Evolutionary conservation across 2,888 invertebrate species (phyloP).

Genomic region (Ctenicera cuprea): DNA sequence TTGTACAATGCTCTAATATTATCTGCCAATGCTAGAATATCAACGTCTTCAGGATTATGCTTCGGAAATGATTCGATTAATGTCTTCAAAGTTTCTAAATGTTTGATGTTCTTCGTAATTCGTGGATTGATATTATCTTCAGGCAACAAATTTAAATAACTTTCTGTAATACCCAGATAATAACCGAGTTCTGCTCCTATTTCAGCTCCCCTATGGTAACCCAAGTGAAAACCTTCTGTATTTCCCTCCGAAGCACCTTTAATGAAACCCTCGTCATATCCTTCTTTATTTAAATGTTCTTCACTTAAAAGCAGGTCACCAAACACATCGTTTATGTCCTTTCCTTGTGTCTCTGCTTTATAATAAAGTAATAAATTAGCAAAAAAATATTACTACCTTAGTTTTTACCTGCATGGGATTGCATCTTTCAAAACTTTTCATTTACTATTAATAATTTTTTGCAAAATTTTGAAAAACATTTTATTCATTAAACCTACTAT

Average conservation of each 20-base stretch:
- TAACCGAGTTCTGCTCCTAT: slow-evolving; percentile 87
- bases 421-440: not conserved
- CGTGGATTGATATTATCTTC: slow-evolving; percentile 64
- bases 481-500: too few species aligned
- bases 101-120: slow-evolving; percentile 75
- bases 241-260: slow-evolving; percentile 79
- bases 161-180: slow-evolving; percentile 79
- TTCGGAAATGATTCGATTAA: slow-evolving; percentile 80
- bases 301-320: slow-evolving; percentile 83
- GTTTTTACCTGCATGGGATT: slow-evolving; percentile 1
- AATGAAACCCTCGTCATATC: slow-evolving; percentile 81
- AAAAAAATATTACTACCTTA: not conserved
- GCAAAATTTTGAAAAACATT: too few species aligned
- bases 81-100: slow-evolving; percentile 76
- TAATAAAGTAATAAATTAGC: not conserved
- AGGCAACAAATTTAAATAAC: slow-evolving; percentile 61
- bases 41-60: slow-evolving; percentile 79
- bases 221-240: slow-evolving; percentile 82
- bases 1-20: slow-evolving; percentile 82
- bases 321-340: slow-evolving; percentile 85
- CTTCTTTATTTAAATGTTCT: slow-evolving; percentile 77
- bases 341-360: slow-evolving; percentile 47
- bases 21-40: slow-evolving; percentile 79
- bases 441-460: too few species aligned
- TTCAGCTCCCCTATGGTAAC: slow-evolving; percentile 86